Evolutionary conservation across 2,888 invertebrate species (phyloP).

Genomic region (Coleophora deauratella): DNA sequence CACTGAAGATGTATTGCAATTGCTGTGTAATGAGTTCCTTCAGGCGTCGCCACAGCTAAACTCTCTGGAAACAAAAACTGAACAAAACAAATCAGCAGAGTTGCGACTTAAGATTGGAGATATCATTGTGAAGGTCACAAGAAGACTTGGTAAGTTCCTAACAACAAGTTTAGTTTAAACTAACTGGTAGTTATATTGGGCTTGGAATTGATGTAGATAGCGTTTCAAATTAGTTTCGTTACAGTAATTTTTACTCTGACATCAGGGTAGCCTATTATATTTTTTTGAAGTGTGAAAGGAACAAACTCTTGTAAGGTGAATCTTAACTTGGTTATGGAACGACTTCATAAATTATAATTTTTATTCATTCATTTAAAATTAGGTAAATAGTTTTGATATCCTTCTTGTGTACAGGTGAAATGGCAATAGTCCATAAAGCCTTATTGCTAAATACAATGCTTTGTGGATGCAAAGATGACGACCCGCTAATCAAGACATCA

Average conservation of each 20-base stretch:
- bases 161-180: not conserved
- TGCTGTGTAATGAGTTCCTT: constrained; percentile 80
- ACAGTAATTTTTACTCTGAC: too few species aligned
- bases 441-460: constrained; percentile 82
- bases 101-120: constrained; percentile 87
- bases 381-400: too few species aligned
- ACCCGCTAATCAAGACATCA: constrained; percentile 84
- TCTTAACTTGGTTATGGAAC: too few species aligned
- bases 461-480: constrained; percentile 78
- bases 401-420: constrained; percentile 72
- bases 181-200: too few species aligned
- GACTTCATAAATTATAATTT: too few species aligned
- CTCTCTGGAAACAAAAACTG: constrained; percentile 32
- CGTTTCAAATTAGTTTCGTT: too few species aligned
- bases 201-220: too few species aligned
- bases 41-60: constrained; percentile 31
- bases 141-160: constrained; percentile 76
- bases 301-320: too few species aligned
- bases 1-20: constrained; percentile 79
- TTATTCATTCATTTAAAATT: too few species aligned
- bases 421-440: constrained; percentile 79
- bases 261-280: too few species aligned
- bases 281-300: too few species aligned
- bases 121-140: constrained; percentile 82
- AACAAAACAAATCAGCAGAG: constrained; percentile 65